Percentiles rank a stretch among this genome's conserved stretches.
phyloP scores from a whole-genome alignment of 2,888 invertebrate species.

The Beris chalybata region DNA sequence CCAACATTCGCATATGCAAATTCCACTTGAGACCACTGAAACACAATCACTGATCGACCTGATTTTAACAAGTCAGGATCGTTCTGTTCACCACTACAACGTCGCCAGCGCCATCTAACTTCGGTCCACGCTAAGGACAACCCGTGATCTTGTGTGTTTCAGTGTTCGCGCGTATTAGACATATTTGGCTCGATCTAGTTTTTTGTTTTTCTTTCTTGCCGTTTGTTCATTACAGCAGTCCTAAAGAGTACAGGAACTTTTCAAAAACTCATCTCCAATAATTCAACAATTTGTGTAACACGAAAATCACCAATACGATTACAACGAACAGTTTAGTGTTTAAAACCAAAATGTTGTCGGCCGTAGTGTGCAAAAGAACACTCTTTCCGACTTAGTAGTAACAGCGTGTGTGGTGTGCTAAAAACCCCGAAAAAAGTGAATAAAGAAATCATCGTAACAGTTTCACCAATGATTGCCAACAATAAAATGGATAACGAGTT shows the following conservation, averaged over 20 bases:
- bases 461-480: slow-evolving; percentile 24
- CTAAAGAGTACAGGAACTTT: neutral
- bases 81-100: neutral
- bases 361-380: slow-evolving; percentile 40
- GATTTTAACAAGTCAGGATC: neutral
- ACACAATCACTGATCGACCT: slow-evolving; percentile 9
- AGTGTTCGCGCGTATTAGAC: neutral
- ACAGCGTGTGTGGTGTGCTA: neutral
- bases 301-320: no score
- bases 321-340: neutral
- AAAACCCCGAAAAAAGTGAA: neutral
- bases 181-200: slow-evolving; percentile 14
- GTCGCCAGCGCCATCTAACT: no score
- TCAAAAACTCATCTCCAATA: neutral
- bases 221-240: slow-evolving; percentile 24
- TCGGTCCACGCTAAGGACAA: no score
- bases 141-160: slow-evolving; percentile 8
- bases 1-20: slow-evolving; percentile 12
- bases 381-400: slow-evolving; percentile 41
- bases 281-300: no score
- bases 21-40: slow-evolving; percentile 11
- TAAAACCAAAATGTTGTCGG: slow-evolving; percentile 39
- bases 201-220: slow-evolving; percentile 15
- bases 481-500: slow-evolving; percentile 46
- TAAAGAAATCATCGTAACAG: neutral